Base-by-base conservation (phyloP, 2,797 vertebrate species). In the Vespertilio murinus region DNA sequence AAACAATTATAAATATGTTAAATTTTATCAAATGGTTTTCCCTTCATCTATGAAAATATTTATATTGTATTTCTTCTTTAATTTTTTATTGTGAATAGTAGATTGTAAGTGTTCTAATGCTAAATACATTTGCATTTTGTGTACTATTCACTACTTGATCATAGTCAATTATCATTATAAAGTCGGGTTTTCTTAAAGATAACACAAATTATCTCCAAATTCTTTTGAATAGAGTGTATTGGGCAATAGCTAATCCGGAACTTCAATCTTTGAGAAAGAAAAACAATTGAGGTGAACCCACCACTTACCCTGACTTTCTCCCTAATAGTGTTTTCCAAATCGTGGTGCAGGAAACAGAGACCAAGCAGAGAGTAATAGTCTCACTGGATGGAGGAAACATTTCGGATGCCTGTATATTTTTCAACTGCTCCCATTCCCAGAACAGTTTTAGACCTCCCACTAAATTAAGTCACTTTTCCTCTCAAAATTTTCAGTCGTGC, bases 61-160 rank as follows among this genome's bases (percentile, higher is more conserved):
- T 7, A 73, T 65, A 47, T 28, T 83, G 2, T 65, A 88, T 78
- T 84, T 84, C 52, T 88, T 38, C 17, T 49, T 83, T 82, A 79
- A 25, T 59, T 40, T 95, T 42, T 93, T 45, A 42, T 79, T 92
- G 25, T 84, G 42, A 90, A 25, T 87, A 65, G 42, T 88, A 67
- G 2, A 56, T n/a, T 61, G 16, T n/a, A 75, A 6, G 10, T 56
- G 33, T 74, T n/a, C 30, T 87, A 56, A 35, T 56, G 33, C 22
- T 79, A 86, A 94, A 54, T 40, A 5, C 10, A 83, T 65, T 67
- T 84, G 23, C 5, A 75, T 84, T 59, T 56, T 90, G 45, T n/a
- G 52, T 87, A 79, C 70, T 70, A 56, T 52, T 74, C 13, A 25
- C 12, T 81, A 49, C 28, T n/a, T 74, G 35, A 74, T 54, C 69